These are phyloP conservation scores for Potorous gilbertii DNA, from an alignment of 2,797 vertebrate species.

Conservation along the genomic window DNA sequence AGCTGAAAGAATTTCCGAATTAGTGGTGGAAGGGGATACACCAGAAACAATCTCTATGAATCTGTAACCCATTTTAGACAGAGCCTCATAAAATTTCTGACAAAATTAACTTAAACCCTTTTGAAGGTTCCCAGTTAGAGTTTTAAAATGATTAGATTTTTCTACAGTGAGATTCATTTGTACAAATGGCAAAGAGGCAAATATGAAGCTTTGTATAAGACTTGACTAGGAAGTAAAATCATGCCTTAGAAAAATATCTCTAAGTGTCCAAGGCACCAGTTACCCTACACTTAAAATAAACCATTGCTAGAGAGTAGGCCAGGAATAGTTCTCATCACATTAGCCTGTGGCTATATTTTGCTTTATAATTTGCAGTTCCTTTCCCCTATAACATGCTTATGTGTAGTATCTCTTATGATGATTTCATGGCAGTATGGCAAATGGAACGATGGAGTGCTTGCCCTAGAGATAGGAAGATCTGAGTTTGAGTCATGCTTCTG, in stretches of 20 bases:
- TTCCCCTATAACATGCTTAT: neutral
- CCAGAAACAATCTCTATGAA: constrained; percentile 11
- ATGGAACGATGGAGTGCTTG: neutral
- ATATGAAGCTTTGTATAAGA: neutral
- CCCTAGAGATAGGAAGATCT: neutral
- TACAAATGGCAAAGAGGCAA: constrained; percentile 16
- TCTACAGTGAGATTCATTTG: neutral
- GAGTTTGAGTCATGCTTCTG: neutral
- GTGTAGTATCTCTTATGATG: neutral
- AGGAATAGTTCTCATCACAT: neutral
- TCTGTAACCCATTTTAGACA: constrained; percentile 15
- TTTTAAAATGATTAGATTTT: constrained; percentile 14
- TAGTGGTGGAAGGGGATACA: neutral
- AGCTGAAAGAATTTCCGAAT: constrained; percentile 34
- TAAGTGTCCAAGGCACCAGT: constrained; percentile 1
- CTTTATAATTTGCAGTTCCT: neutral
- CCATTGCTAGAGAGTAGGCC: neutral
- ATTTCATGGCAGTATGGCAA: neutral
- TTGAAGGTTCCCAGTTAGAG: constrained; percentile 11
- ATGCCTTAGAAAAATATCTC: neutral
- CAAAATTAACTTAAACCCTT: neutral
- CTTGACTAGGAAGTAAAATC: neutral
- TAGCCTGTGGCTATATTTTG: neutral
- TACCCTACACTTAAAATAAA: neutral
- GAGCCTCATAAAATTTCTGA: constrained; percentile 34